Evolutionary conservation across 2,797 vertebrate genomes (phyloP), one percentile per base, ranked within the genome.

Genomic region (Sebastes trivittatus): DNA sequence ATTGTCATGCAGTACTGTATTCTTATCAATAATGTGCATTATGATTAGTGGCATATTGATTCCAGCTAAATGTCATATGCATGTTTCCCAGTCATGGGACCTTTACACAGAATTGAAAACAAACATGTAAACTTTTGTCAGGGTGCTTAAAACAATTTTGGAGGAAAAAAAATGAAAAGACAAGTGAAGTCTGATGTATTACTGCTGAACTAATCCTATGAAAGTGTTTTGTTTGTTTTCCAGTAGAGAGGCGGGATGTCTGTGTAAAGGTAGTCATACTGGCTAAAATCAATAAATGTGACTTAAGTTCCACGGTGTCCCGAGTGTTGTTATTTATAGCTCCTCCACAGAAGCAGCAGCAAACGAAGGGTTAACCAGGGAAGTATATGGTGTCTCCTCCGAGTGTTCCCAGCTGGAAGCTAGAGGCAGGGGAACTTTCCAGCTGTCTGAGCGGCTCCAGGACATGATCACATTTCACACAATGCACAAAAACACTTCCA

Each of bases 1-100:
- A 96, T 96, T 95, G 96, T 98, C 96, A 95, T 96, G 85, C 96
- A 97, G 97, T 98, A 98, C 97, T 98, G 97, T 98, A 98, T 97
- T 97, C 92, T 97, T 97, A 93, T 95, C 92, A 93, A 93, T 96
- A 95, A 97, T 97, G 97, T 98, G 97, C 97, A 97, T 99, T 97
- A 96, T 92, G 95, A 97, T 95, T 97, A 97, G 97, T 96, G 96
- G 94, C 96, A 96, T 96, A 96, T 96, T 96, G 96, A 96, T 97
- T 95, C 97, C 95, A 96, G 96, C 96, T 97, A 96, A 96, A 97
- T 86, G 91, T 97, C 96, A 96, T 95, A 95, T 97, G 98, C 97
- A 98, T 99, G 97, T 97, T 94, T 87, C 95, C 94, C 96, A 97
- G 97, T 97, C 94, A 97, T 97, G 96, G 95, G 94, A 97, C 96